phyloP scores from a whole-genome alignment of 2,797 vertebrate species.

The Falco cherrug region DNA sequence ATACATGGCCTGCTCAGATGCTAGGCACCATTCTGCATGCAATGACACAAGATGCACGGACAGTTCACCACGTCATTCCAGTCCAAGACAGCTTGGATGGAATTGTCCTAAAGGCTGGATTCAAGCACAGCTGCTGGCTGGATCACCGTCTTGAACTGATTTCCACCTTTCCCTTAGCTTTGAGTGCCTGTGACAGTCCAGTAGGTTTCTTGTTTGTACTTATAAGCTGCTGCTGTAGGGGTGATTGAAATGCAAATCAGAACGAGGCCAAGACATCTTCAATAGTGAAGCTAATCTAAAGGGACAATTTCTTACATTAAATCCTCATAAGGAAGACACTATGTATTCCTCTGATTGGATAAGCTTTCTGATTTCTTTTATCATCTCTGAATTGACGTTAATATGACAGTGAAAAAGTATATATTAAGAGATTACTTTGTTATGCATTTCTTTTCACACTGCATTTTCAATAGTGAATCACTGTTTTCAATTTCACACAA shows the following conservation, averaged over 20 bases:
- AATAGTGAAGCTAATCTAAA: background rate
- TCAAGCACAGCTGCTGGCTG: background rate
- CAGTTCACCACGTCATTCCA: background rate
- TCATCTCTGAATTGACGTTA: background rate
- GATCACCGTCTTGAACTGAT: background rate
- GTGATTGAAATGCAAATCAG: slow-evolving; percentile 44
- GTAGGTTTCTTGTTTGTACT: slow-evolving; percentile 12
- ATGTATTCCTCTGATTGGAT: background rate
- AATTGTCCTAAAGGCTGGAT: background rate
- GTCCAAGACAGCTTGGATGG: background rate
- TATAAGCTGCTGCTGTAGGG: background rate
- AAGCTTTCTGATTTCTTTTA: background rate
- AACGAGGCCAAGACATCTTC: background rate
- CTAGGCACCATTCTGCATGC: background rate
- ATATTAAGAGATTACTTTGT: background rate
- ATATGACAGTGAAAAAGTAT: background rate
- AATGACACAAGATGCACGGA: background rate
- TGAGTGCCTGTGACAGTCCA: background rate
- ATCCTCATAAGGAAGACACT: background rate
- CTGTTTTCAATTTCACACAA: background rate
- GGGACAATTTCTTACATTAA: background rate
- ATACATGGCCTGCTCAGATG: background rate
- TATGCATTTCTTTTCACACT: background rate
- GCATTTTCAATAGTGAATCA: background rate
- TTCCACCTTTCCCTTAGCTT: background rate